Base-by-base conservation (phyloP, 1,140 invertebrate genomes). In the Ylistrum balloti region DNA sequence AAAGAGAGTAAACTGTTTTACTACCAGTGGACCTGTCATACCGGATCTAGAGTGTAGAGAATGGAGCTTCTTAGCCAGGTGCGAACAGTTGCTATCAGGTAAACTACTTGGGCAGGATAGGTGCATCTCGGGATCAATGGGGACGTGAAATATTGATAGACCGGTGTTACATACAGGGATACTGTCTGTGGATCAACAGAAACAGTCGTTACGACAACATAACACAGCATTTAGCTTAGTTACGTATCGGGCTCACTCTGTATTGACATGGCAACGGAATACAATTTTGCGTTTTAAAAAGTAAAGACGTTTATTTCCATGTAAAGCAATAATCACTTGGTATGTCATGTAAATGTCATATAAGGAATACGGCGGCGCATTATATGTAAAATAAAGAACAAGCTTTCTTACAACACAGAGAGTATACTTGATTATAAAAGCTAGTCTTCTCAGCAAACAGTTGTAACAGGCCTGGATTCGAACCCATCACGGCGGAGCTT, bases 251-350 rank as follows among this genome's bases (percentile, higher is more conserved):
- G n/a, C n/a, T n/a, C n/a, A 3, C 11, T 74, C n/a, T 28, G 13
- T 28, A 74, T 74, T 74, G n/a, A n/a, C n/a, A 74, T 74, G 56
- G 56, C 56, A 74, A 74, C 56, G 1, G n/a, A n/a, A n/a, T n/a
- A n/a, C n/a, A n/a, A n/a, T n/a, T n/a, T n/a, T n/a, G n/a, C n/a
- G n/a, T n/a, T n/a, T n/a, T n/a, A n/a, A n/a, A n/a, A n/a, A n/a
- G n/a, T n/a, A n/a, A n/a, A n/a, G n/a, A n/a, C n/a, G n/a, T n/a
- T n/a, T n/a, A n/a, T n/a, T n/a, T n/a, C n/a, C n/a, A n/a, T n/a
- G n/a, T n/a, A n/a, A n/a, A n/a, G n/a, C n/a, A n/a, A n/a, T n/a
- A n/a, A n/a, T n/a, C n/a, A n/a, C n/a, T n/a, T n/a, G n/a, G n/a
- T n/a, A n/a, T n/a, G n/a, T n/a, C n/a, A n/a, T n/a, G n/a, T n/a